Conservation (phyloP, 2,797 vertebrate genomes). For the Arctocebus calabarensis region DNA sequence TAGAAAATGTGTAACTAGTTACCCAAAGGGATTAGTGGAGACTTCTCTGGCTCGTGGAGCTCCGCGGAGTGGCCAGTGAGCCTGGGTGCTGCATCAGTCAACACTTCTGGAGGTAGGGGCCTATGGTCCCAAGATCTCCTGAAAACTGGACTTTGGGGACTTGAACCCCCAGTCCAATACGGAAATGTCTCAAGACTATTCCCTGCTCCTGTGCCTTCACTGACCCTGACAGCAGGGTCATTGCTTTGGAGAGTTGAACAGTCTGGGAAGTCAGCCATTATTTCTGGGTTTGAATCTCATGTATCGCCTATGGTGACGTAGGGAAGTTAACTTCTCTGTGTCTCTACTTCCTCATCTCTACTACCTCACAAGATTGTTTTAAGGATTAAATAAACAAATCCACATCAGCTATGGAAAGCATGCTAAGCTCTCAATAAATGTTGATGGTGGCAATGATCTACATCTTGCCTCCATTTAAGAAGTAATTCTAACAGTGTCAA, state of each 20-base stretch:
- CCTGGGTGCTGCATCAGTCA: not conserved
- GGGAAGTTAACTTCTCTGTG: not conserved
- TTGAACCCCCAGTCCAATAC: not conserved
- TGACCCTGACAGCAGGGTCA: not conserved
- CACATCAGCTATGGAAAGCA: not conserved
- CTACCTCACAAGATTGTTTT: not conserved
- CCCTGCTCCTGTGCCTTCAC: not conserved
- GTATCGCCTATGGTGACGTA: not conserved
- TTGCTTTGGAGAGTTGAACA: not conserved
- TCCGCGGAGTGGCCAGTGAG: not conserved
- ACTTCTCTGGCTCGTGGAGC: not conserved
- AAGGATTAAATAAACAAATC: constrained; percentile 36
- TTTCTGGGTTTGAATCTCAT: constrained; percentile 10
- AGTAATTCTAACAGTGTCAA: constrained; percentile 62
- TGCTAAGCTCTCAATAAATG: constrained; percentile 7
- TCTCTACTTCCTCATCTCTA: not conserved
- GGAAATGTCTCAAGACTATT: not conserved
- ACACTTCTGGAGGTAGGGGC: not conserved
- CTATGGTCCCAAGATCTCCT: not conserved
- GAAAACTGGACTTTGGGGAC: not conserved
- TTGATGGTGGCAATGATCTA: not conserved
- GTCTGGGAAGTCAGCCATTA: not conserved
- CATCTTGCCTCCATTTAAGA: constrained; percentile 40
- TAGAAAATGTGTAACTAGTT: not conserved
- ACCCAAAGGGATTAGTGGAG: not conserved